Evolutionary conservation across 1,140 invertebrate genomes (phyloP), one percentile per base, ranked within the genome.

Genomic region (Druon quercuslanigerum): DNA sequence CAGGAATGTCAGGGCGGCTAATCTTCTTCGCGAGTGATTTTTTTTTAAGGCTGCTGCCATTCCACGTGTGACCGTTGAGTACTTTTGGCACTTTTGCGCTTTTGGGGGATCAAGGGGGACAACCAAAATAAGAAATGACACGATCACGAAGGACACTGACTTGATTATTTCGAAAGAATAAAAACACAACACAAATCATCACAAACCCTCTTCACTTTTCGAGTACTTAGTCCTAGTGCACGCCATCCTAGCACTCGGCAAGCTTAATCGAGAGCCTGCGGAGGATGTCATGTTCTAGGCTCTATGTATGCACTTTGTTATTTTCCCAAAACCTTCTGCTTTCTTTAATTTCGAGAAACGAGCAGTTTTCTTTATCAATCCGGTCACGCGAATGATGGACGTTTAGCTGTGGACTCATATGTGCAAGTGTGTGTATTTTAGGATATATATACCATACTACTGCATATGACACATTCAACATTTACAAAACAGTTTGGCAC

Each of bases 1-100:
- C 82, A 99, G 93, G 93, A 98, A 99, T 83, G 96, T 96, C 79
- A 97, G 93, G 82, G 97, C 97, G 87, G 96, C 96, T 84, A 97
- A 93, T 89, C 96, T 93, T 89, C 95, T 93, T 85, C 96, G 93
- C 84, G 94, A 93, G 80, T 92, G 90, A 87, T 92, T 92, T 84
- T 92, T 91, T 86, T 92, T 93, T 76, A 92, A 80, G 84, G 92
- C 91, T 85, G 89, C 91, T 92, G 92, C 92, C 92, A 93, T 93
- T 91, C 87, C 88, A 25, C 57, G 60, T 33, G n/a, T 40, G 40
- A 16, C 25, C 25, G 60, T n/a, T 33, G 14, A 66, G 60, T 40
- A 66, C 25, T 66, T 66, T 66, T 66, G 13, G 8, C 20, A 3
- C 52, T 17, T 56, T 56, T 56, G 40, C 13, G 11, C 17, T 16